Percentiles rank a stretch among this genome's conserved stretches.
Evolutionary conservation across 2,113 vertebrate genomes (phyloP).

Genomic region (Myocastor coypus): DNA sequence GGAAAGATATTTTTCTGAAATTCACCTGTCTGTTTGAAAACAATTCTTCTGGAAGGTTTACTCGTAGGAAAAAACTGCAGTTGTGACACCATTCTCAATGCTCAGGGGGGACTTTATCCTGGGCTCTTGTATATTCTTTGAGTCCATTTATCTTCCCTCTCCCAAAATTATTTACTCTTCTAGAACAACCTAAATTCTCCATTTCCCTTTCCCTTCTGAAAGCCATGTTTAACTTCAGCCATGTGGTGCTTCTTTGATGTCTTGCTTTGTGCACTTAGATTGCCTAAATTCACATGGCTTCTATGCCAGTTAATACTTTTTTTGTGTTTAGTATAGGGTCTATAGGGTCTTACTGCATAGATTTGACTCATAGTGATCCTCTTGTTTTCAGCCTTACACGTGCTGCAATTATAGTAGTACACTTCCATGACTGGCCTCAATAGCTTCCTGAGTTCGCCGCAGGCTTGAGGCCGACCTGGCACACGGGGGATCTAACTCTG

Average conservation of each 20-base stretch:
- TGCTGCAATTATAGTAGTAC: no score
- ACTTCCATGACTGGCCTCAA: no score
- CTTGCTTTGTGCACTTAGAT: not conserved
- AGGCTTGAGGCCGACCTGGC: no score
- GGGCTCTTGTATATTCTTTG: not conserved
- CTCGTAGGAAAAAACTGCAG: not conserved
- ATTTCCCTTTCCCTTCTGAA: not conserved
- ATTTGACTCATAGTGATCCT: no score
- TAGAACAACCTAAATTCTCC: not conserved
- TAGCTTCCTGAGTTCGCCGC: no score
- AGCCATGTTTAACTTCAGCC: not conserved
- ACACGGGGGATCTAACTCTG: no score
- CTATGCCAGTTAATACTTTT: not conserved
- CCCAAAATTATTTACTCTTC: not conserved
- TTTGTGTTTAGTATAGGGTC: no score
- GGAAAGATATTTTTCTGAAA: not conserved
- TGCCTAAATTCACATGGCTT: not conserved
- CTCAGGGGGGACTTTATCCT: not conserved
- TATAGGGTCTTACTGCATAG: no score
- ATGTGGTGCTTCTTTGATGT: not conserved
- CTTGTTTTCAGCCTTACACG: no score
- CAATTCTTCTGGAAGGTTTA: not conserved
- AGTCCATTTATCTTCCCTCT: not conserved
- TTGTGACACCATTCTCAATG: not conserved
- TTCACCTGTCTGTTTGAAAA: accelerated